phyloP scores from a whole-genome alignment of 2,113 vertebrate species.

The Cricetomys ansorgei region DNA sequence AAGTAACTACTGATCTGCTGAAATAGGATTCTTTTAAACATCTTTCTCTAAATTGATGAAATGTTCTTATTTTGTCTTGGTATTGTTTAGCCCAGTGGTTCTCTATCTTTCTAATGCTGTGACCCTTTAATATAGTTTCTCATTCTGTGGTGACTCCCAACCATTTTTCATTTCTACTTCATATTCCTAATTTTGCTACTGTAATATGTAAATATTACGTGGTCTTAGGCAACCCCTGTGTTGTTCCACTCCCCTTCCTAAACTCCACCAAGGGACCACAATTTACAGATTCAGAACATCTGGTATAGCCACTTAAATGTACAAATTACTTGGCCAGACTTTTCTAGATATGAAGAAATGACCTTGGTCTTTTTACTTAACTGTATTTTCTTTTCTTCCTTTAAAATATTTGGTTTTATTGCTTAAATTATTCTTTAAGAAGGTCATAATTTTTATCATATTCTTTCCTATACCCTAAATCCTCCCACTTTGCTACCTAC shows the following conservation, averaged over 20 bases:
- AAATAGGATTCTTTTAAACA: not conserved
- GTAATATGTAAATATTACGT: not conserved
- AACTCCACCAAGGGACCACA: no score
- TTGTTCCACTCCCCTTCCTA: no score
- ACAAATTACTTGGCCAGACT: not conserved
- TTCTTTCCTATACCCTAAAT: not conserved
- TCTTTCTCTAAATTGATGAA: not conserved
- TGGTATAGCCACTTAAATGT: not conserved
- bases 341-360: not conserved
- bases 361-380: not conserved
- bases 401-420: not conserved
- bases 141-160: no score
- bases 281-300: no score
- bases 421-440: not conserved
- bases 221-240: no score
- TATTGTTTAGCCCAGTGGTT: no score
- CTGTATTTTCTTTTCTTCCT: not conserved
- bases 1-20: no score
- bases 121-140: no score
- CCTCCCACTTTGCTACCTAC: not conserved
- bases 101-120: no score
- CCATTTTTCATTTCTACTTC: no score
- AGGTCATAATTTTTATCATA: not conserved
- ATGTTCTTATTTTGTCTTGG: not conserved
- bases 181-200: no score